Conservation (phyloP, 2,888 invertebrate genomes). For the Mesorhabditis sp. region DNA sequence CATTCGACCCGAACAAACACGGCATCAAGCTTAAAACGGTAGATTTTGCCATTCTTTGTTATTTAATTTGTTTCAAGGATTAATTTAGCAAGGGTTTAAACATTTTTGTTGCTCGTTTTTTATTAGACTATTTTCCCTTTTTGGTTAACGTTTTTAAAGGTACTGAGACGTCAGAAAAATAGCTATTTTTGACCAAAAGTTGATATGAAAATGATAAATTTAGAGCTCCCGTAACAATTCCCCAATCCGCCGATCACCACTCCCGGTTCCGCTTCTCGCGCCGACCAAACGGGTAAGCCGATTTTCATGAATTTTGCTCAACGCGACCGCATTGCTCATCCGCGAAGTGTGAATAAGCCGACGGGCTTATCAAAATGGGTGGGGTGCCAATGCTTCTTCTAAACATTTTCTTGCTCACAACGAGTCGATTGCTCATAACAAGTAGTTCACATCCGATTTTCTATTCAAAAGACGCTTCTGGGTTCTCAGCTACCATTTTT, state of each 20-base stretch:
- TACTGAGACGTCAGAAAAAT: neutral
- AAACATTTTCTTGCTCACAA: no score
- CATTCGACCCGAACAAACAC: neutral
- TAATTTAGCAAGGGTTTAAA: neutral
- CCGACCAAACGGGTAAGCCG: neutral
- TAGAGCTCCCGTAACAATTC: neutral
- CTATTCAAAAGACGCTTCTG: no score
- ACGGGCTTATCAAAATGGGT: no score
- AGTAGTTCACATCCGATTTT: no score
- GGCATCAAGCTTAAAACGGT: neutral
- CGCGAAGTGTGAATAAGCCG: no score
- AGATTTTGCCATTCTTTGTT: neutral
- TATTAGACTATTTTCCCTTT: neutral
- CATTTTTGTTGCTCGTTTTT: neutral
- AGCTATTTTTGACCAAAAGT: no score
- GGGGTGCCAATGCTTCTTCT: no score
- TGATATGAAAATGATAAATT: no score
- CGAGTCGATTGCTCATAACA: no score
- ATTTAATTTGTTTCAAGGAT: neutral
- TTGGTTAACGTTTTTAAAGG: neutral
- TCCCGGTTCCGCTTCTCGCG: neutral
- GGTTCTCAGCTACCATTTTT: no score
- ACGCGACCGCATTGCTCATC: no score
- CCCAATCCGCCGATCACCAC: neutral
- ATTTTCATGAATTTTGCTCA: neutral